Percentiles rank a stretch among this genome's conserved stretches.
Evolutionary conservation across 2,113 vertebrate species (phyloP).

Genomic region (Rhabdomys dilectus): DNA sequence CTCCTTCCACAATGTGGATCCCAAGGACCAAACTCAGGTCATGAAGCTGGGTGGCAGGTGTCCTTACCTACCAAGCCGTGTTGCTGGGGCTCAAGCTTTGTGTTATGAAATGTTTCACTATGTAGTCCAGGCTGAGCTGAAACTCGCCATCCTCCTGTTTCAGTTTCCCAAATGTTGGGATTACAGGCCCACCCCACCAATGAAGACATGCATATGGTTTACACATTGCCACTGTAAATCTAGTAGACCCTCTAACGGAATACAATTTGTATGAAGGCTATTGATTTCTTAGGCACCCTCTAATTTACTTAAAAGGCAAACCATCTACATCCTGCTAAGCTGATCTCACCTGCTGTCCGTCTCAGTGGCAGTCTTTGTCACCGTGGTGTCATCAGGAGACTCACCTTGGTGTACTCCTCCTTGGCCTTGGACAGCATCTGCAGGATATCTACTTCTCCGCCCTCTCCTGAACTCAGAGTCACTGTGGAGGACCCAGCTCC

Average conservation of each 20-base stretch:
- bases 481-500: slow-evolving; percentile 87
- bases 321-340: neutral
- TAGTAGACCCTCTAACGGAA: neutral
- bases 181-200: neutral
- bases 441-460: slow-evolving; percentile 94
- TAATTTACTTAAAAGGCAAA: slow-evolving; percentile 41
- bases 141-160: neutral
- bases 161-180: neutral
- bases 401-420: slow-evolving; percentile 96
- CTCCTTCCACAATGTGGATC: neutral
- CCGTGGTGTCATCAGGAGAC: slow-evolving; percentile 36
- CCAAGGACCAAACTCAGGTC: neutral
- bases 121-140: neutral
- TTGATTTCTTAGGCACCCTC: neutral
- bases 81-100: neutral
- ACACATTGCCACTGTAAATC: neutral
- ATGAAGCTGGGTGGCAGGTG: neutral
- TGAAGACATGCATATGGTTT: slow-evolving; percentile 7
- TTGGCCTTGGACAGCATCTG: slow-evolving; percentile 96
- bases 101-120: neutral
- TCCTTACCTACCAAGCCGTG: neutral
- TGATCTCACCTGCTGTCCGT: neutral
- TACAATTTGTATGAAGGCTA: neutral
- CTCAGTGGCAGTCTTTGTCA: neutral
- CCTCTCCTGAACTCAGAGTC: slow-evolving; percentile 84